These are phyloP conservation scores for Emydocephalus ijimae DNA, from an alignment of 2,113 vertebrate genomes.

Conservation along the genomic window DNA sequence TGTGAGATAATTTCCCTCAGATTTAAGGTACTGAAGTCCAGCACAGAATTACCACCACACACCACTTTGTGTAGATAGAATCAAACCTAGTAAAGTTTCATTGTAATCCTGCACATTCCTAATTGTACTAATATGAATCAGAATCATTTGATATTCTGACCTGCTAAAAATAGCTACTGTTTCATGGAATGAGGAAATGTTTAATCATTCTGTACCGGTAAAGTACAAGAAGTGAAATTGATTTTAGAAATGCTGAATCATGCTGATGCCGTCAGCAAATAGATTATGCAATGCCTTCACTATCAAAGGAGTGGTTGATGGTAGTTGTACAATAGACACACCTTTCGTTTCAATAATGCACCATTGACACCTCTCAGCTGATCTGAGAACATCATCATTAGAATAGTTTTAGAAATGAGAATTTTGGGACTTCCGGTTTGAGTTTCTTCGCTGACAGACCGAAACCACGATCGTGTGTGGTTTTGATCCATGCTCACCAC, in stretches of 20 bases:
- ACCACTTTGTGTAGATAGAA: neutral
- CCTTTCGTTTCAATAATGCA: slow-evolving; percentile 63
- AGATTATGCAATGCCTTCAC: slow-evolving; percentile 61
- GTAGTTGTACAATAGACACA: slow-evolving; percentile 56
- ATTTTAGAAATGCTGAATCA: slow-evolving; percentile 69
- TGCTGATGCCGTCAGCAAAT: slow-evolving; percentile 44
- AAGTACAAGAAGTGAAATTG: slow-evolving; percentile 46
- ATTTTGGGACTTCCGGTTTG: neutral
- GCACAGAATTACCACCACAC: neutral
- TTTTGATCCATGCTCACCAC: too few species aligned
- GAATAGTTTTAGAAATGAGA: neutral
- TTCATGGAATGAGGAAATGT: neutral
- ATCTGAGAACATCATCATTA: neutral
- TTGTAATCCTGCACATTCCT: neutral
- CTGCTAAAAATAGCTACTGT: neutral
- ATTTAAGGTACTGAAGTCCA: neutral
- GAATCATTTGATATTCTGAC: neutral
- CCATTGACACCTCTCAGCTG: slow-evolving; percentile 50
- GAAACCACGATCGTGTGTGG: too few species aligned
- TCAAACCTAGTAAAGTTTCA: neutral
- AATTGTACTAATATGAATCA: neutral
- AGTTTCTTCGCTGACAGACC: too few species aligned
- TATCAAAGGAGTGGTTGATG: slow-evolving; percentile 66
- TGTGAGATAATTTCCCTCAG: neutral
- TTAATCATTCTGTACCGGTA: slow-evolving; percentile 40